These are phyloP conservation scores for Erpetoichthys calabaricus DNA, from an alignment of 2,797 vertebrate genomes.

Conservation along the genomic window DNA sequence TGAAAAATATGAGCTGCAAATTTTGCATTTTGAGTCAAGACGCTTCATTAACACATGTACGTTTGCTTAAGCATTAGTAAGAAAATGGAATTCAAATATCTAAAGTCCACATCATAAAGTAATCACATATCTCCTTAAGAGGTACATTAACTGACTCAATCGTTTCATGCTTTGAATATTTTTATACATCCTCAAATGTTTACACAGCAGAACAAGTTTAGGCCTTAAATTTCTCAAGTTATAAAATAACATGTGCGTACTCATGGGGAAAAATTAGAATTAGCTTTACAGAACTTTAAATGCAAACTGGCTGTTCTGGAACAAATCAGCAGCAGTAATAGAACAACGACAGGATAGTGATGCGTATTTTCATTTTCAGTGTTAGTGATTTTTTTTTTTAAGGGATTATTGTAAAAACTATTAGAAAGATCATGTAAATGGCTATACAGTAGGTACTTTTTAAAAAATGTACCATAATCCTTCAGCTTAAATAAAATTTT, in stretches of 20 bases:
- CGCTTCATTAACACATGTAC: slow-evolving; percentile 17
- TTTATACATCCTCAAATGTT: slow-evolving; percentile 43
- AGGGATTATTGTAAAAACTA: not conserved
- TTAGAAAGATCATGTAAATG: not conserved
- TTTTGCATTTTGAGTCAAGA: slow-evolving; percentile 8
- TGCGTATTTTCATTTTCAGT: slow-evolving; percentile 7
- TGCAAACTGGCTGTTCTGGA: slow-evolving; percentile 43
- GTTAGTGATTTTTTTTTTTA: not conserved
- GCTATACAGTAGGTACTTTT: not conserved
- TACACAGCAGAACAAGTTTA: slow-evolving; percentile 39
- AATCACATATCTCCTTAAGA: slow-evolving; percentile 18
- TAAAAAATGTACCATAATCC: not conserved
- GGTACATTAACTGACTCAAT: slow-evolving; percentile 41
- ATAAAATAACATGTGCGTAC: slow-evolving; percentile 25
- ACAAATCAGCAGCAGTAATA: slow-evolving; percentile 28
- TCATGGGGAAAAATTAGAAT: slow-evolving; percentile 36
- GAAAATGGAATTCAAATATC: slow-evolving; percentile 30
- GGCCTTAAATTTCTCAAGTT: slow-evolving; percentile 30
- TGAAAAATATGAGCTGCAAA: slow-evolving; percentile 4
- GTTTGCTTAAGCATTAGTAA: slow-evolving; percentile 24
- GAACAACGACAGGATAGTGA: slow-evolving; percentile 11
- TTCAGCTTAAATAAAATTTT: no score
- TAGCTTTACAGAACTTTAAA: slow-evolving; percentile 37
- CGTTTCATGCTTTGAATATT: slow-evolving; percentile 52
- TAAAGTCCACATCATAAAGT: slow-evolving; percentile 22